These are phyloP conservation scores for Oreonectes daqikongensis DNA, from an alignment of 2,797 vertebrate species.

Conservation along the genomic window DNA sequence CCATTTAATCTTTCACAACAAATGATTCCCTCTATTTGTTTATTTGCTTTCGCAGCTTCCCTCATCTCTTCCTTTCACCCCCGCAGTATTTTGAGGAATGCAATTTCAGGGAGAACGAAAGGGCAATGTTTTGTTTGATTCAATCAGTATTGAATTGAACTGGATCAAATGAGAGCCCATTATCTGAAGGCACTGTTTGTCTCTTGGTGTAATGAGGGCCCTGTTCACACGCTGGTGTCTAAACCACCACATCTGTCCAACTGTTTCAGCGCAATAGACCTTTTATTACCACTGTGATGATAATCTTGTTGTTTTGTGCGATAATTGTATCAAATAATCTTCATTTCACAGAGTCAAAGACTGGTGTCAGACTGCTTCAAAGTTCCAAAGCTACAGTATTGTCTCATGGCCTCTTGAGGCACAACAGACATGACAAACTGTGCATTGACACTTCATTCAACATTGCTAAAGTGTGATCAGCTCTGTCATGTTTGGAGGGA, in stretches of 20 bases:
- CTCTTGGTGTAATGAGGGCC: slow-evolving; percentile 62
- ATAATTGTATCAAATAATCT: slow-evolving; percentile 48
- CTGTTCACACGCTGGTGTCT: slow-evolving; percentile 59
- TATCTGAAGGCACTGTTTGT: slow-evolving; percentile 65
- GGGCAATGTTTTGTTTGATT: slow-evolving; percentile 68
- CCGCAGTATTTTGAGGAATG: slow-evolving; percentile 57
- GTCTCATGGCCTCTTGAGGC: slow-evolving; percentile 22
- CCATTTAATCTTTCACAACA: slow-evolving; percentile 67
- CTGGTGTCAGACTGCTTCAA: slow-evolving; percentile 24
- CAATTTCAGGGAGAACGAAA: slow-evolving; percentile 64
- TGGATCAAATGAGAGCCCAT: slow-evolving; percentile 62
- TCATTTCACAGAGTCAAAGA: slow-evolving; percentile 35
- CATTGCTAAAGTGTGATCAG: slow-evolving; percentile 11
- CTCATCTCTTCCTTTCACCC: slow-evolving; percentile 36
- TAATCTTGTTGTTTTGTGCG: slow-evolving; percentile 44
- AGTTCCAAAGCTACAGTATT: slow-evolving; percentile 28
- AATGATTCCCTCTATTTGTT: slow-evolving; percentile 66
- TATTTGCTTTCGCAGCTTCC: slow-evolving; percentile 58
- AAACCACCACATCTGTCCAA: slow-evolving; percentile 50
- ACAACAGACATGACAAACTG: slow-evolving; percentile 2
- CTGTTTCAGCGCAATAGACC: slow-evolving; percentile 41
- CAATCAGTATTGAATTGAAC: slow-evolving; percentile 68
- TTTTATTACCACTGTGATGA: slow-evolving; percentile 48
- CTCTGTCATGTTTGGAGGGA: slow-evolving; percentile 1
- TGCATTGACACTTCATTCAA: slow-evolving; percentile 35